Base-by-base conservation (phyloP, 1,140 invertebrate genomes). In the Aphelenchoides fujianensis region DNA sequence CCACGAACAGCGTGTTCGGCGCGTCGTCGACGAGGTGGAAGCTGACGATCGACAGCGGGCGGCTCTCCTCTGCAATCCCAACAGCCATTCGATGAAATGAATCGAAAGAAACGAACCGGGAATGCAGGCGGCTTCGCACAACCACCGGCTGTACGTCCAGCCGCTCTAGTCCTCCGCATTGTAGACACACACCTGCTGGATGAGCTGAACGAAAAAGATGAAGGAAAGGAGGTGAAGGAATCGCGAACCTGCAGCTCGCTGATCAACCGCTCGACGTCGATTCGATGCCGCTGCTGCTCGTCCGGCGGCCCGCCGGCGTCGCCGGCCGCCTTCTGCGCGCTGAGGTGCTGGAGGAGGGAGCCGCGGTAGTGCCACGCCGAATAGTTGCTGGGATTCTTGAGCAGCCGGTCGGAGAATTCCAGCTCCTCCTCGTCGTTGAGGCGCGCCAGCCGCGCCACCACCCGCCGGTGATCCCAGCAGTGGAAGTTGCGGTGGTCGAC, bases 101-200 rank as follows among this genome's bases (percentile, higher is more conserved):
- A 57, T 62, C 57, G 61, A 27, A 12, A 2, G 12, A n/a, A 37
- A 53, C 37, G 12, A 32, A 78, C 61, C 34, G 31, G 19, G 2
- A 30, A 61, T 54, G 30, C 55, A 41, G 30, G 69, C 23, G 28
- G 48, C 34, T 48, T 71, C 74, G n/a, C 41, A 63, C 41, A 78
- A 63, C 76, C 76, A 78, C 32, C 78, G 67, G 12, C 67, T 70
- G 68, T 78, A 78, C 2, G 76, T 80, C 76, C 76, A 78, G 2
- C 62, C 76, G 23, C 77, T 80, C 48, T 79, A 78, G 63, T 78
- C 76, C 31, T 78, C 76, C 19, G 78, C 61, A 66, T 80, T 78
- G 7, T 74, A 28, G 48, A 37, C 52, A 41, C 71, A 75, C 62
- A 80, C 68, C 27, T 70, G 32, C 36, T 57, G 52, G 19, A 75